Percentiles rank a stretch among this genome's conserved stretches.
Evolutionary conservation across 2,113 vertebrate genomes (phyloP).

Genomic region (Amazona vittata): DNA sequence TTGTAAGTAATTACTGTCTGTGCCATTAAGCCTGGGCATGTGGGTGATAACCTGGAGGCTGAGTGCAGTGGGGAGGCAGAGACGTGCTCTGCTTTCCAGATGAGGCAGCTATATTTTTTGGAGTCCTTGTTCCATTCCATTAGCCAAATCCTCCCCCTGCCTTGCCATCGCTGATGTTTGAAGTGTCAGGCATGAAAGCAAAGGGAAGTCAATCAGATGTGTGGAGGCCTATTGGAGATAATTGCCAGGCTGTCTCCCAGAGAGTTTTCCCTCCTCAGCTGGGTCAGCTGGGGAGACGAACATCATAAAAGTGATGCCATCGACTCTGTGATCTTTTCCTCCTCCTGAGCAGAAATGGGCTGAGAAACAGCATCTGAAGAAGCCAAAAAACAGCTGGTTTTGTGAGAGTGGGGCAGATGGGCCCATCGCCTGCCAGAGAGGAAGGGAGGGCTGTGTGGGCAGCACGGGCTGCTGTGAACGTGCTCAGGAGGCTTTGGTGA

Average conservation of each 20-base stretch:
- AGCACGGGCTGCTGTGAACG: accelerated
- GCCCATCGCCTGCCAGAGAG: background rate
- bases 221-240: slow-evolving; percentile 29
- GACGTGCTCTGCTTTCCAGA: background rate
- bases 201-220: slow-evolving; percentile 34
- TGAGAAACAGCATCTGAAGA: background rate
- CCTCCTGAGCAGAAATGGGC: background rate
- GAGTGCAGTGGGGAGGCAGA: background rate
- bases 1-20: background rate
- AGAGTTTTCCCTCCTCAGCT: background rate
- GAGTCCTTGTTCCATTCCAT: background rate
- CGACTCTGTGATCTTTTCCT: slow-evolving; percentile 10
- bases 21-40: background rate
- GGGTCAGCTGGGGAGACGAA: background rate
- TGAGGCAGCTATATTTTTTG: background rate
- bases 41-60: background rate
- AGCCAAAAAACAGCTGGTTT: background rate
- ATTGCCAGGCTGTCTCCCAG: slow-evolving; percentile 2
- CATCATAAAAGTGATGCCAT: slow-evolving; percentile 1
- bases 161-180: background rate
- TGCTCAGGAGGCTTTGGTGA: background rate
- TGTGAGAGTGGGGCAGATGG: background rate
- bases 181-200: slow-evolving; percentile 56
- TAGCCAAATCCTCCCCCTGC: slow-evolving; percentile 7
- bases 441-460: background rate